These are phyloP conservation scores for Stomatorhinus walkeri DNA, from an alignment of 2,797 vertebrate species.

Conservation along the genomic window DNA sequence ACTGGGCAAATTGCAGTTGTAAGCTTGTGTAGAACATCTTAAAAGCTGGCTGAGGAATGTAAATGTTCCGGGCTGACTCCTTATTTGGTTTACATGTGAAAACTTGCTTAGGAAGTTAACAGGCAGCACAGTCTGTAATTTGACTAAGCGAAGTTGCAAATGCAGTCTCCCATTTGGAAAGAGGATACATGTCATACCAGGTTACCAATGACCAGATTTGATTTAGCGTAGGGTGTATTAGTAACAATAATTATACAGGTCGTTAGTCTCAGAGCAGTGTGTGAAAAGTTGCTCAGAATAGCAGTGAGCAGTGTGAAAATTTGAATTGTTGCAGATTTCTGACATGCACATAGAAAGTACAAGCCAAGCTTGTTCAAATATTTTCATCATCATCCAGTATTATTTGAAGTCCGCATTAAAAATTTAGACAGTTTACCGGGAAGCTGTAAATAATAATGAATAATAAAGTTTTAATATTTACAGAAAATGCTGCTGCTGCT, in stretches of 20 bases:
- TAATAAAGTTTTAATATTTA: neutral
- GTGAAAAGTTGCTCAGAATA: neutral
- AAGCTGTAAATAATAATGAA: neutral
- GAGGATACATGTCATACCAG: constrained; percentile 49
- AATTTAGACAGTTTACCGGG: neutral
- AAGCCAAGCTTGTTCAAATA: neutral
- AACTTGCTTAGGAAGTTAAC: constrained; percentile 69
- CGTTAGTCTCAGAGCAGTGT: neutral
- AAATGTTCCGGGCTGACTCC: constrained; percentile 59
- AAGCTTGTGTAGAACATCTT: constrained; percentile 63
- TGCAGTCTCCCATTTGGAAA: constrained; percentile 54
- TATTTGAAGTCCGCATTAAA: neutral
- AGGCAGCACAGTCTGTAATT: constrained; percentile 69
- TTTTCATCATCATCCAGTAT: neutral
- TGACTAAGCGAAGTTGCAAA: constrained; percentile 69
- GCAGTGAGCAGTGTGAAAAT: neutral
- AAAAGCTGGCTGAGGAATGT: constrained; percentile 65
- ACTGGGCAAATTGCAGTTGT: constrained; percentile 64
- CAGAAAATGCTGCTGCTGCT: neutral
- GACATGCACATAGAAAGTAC: neutral
- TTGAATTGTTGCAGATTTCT: neutral
- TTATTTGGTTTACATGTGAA: constrained; percentile 60
- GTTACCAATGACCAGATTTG: constrained; percentile 51
- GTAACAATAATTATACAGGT: neutral
- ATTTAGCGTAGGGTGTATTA: constrained; percentile 33